Evolutionary conservation across 2,797 vertebrate species (phyloP).

Genomic region (Sebastolobus altivelis): DNA sequence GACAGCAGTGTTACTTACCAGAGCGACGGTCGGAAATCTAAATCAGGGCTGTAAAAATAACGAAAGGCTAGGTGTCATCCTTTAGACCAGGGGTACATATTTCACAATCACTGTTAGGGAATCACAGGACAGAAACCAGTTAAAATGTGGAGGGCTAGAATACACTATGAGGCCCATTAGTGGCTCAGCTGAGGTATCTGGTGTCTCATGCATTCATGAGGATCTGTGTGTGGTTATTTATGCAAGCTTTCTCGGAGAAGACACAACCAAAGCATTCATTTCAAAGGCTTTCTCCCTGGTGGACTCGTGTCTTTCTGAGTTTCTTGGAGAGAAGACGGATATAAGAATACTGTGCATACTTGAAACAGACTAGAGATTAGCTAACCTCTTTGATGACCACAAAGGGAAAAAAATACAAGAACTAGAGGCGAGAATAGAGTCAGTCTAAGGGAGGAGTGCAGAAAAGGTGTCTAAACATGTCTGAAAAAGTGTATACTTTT

Average conservation of each 20-base stretch:
- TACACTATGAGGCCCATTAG: slow-evolving; percentile 61
- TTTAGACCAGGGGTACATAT: slow-evolving; percentile 39
- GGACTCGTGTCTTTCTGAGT: slow-evolving; percentile 60
- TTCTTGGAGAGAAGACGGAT: slow-evolving; percentile 56
- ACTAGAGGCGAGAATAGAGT: slow-evolving; percentile 1
- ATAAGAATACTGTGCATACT: slow-evolving; percentile 56
- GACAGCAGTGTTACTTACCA: slow-evolving; percentile 57
- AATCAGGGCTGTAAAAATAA: slow-evolving; percentile 63
- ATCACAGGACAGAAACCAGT: slow-evolving; percentile 55
- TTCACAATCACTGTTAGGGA: slow-evolving; percentile 57
- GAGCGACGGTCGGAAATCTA: slow-evolving; percentile 40
- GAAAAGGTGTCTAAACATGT: slow-evolving; percentile 29
- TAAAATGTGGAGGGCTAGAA: slow-evolving; percentile 55
- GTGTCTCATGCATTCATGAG: slow-evolving; percentile 61
- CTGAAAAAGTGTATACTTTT: slow-evolving; percentile 12
- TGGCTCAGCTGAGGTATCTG: slow-evolving; percentile 52
- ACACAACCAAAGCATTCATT: slow-evolving; percentile 69
- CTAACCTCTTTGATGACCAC: slow-evolving; percentile 67
- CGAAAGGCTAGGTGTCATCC: slow-evolving; percentile 57
- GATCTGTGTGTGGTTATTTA: slow-evolving; percentile 70
- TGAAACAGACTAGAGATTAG: slow-evolving; percentile 72
- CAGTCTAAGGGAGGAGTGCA: slow-evolving; percentile 9
- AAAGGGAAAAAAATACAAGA: slow-evolving; percentile 35
- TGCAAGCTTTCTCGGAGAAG: slow-evolving; percentile 59
- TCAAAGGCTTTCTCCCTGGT: slow-evolving; percentile 71